Percentiles rank a stretch among this genome's conserved stretches.
phyloP scores from a whole-genome alignment of 2,797 vertebrate species.

The Anableps anableps region DNA sequence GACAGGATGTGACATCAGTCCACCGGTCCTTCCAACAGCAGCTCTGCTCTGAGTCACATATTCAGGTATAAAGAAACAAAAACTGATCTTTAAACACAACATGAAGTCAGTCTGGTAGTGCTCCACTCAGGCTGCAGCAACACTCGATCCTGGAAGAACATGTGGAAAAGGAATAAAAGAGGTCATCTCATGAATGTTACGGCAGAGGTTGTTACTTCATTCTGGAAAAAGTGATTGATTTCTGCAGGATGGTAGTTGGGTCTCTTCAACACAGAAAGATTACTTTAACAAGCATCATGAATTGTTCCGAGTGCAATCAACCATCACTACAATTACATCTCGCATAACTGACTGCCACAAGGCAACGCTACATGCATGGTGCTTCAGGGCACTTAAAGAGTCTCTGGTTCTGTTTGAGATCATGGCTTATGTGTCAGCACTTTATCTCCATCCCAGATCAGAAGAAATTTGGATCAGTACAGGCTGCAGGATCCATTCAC shows the following conservation, averaged over 20 bases:
- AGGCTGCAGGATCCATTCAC: not conserved
- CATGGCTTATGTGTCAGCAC: not conserved
- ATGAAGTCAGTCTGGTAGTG: not conserved
- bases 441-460: not conserved
- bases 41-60: slow-evolving; percentile 18
- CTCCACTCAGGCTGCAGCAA: slow-evolving; percentile 8
- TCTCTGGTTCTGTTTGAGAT: no score
- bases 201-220: slow-evolving; percentile 21
- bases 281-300: not conserved
- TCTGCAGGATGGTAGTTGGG: not conserved
- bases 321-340: not conserved
- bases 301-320: slow-evolving; percentile 33
- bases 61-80: slow-evolving; percentile 47
- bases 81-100: slow-evolving; percentile 35
- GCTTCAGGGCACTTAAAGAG: not conserved
- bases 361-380: slow-evolving; percentile 18
- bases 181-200: not conserved
- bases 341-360: no score
- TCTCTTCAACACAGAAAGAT: not conserved
- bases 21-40: slow-evolving; percentile 4
- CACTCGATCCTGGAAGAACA: not conserved
- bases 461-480: not conserved
- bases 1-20: slow-evolving; percentile 38
- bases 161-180: not conserved
- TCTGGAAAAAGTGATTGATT: not conserved